Evolutionary conservation across 2,888 invertebrate species (phyloP).

Genomic region (Agrochola litura): DNA sequence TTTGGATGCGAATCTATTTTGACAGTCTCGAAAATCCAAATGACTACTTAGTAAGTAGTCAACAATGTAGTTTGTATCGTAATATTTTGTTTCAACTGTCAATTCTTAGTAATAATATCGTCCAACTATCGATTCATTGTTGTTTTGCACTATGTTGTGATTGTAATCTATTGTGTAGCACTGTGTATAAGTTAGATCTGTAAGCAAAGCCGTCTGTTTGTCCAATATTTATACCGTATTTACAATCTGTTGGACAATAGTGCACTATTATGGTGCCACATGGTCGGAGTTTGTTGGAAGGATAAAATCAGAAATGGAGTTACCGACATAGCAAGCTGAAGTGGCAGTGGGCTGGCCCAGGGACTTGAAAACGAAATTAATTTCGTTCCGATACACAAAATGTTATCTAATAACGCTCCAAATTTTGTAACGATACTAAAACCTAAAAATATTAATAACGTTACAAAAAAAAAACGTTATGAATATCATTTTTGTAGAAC

Average conservation of each 20-base stretch:
- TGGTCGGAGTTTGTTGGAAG: no score
- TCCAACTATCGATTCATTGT: slow-evolving; percentile 28
- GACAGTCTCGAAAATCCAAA: neutral
- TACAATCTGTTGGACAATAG: slow-evolving; percentile 7
- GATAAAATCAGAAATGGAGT: no score
- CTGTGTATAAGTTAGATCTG: slow-evolving; percentile 19
- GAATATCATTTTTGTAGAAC: no score
- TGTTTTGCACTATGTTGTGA: slow-evolving; percentile 1
- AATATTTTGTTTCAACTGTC: slow-evolving; percentile 14
- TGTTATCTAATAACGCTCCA: no score
- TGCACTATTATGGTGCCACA: neutral
- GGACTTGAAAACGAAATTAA: no score
- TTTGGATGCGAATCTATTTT: neutral
- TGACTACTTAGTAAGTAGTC: neutral
- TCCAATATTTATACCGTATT: neutral
- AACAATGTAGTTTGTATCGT: neutral
- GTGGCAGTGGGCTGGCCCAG: no score
- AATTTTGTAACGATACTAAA: no score
- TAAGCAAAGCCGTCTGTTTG: slow-evolving; percentile 8
- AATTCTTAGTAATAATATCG: neutral
- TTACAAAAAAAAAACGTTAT: no score
- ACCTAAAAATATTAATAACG: no score
- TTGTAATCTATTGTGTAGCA: slow-evolving; percentile 25
- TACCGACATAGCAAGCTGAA: no score
- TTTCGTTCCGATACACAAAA: no score